Evolutionary conservation across 2,113 vertebrate species (phyloP).

Genomic region (Erythrolamprus reginae): DNA sequence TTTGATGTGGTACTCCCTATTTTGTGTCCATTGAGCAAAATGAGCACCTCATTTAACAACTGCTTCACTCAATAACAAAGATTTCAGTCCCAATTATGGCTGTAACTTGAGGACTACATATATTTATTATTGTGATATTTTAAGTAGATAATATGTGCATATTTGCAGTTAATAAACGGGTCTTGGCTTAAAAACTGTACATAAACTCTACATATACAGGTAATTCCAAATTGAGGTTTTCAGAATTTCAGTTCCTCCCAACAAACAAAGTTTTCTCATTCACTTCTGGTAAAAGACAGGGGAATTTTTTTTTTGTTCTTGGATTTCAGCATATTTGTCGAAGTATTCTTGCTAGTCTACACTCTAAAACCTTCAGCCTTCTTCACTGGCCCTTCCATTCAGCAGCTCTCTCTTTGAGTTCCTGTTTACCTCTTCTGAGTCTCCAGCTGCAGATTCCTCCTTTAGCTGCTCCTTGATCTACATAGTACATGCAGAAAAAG

Average conservation of each 20-base stretch:
- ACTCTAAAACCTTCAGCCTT: neutral
- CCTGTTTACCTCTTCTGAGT: neutral
- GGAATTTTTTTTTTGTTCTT: neutral
- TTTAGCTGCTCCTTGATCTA: neutral
- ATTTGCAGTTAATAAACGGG: neutral
- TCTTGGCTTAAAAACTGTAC: neutral
- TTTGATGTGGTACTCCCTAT: too few species aligned
- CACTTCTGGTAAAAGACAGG: neutral
- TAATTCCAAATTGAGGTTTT: neutral
- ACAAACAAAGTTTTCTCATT: neutral
- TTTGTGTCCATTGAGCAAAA: neutral
- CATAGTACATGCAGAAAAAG: neutral
- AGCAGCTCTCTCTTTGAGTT: neutral
- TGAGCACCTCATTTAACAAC: neutral
- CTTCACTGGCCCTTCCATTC: neutral
- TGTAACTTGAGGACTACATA: neutral
- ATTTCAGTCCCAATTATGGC: neutral
- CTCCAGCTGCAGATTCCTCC: neutral
- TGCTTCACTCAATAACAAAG: neutral
- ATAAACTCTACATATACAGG: neutral
- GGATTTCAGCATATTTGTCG: neutral
- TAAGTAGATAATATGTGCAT: neutral
- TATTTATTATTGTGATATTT: neutral
- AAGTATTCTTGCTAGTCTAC: neutral
- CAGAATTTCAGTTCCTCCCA: neutral